phyloP scores from a whole-genome alignment of 2,888 invertebrate genomes.

The Callyntrura sp. region DNA sequence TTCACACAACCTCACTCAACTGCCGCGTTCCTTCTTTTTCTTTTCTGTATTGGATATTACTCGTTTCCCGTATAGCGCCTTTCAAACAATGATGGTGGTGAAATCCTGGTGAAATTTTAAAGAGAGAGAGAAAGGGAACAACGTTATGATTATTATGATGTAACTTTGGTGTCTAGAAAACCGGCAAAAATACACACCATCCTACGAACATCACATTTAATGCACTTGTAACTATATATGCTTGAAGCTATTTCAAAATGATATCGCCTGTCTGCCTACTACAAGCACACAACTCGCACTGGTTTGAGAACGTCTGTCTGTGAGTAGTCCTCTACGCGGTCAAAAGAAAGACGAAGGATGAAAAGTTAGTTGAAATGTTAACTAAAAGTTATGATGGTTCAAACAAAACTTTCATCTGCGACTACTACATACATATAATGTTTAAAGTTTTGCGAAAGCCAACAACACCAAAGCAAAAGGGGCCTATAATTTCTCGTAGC shows the following conservation, averaged over 20 bases:
- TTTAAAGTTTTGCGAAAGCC: conserved; percentile 68
- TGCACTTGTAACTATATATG: conserved; percentile 44
- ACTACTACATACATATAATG: conserved; percentile 50
- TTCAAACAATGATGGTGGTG: conserved; percentile 1
- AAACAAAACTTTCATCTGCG: conserved; percentile 43
- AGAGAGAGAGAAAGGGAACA: not conserved
- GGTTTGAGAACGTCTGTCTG: conserved; percentile 15
- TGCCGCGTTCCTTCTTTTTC: not conserved
- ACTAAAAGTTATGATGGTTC: conserved; percentile 61
- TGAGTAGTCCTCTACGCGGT: not conserved
- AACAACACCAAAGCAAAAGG: conserved; percentile 30
- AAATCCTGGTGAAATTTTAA: conserved; percentile 62
- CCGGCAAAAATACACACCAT: conserved; percentile 62
- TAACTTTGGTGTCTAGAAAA: conserved; percentile 68
- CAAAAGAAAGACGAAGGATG: conserved; percentile 30
- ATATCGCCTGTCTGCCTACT: not conserved
- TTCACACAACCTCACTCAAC: conserved; percentile 5
- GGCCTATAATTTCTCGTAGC: not conserved
- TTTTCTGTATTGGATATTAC: not conserved
- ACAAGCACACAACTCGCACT: not conserved
- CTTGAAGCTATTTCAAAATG: conserved; percentile 13
- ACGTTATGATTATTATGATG: conserved; percentile 73
- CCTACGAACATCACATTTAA: conserved; percentile 37
- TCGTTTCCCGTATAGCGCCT: not conserved
- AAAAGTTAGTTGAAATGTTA: conserved; percentile 63